These are phyloP conservation scores for Fabriciana adippe DNA, from an alignment of 2,888 invertebrate species.

Conservation along the genomic window DNA sequence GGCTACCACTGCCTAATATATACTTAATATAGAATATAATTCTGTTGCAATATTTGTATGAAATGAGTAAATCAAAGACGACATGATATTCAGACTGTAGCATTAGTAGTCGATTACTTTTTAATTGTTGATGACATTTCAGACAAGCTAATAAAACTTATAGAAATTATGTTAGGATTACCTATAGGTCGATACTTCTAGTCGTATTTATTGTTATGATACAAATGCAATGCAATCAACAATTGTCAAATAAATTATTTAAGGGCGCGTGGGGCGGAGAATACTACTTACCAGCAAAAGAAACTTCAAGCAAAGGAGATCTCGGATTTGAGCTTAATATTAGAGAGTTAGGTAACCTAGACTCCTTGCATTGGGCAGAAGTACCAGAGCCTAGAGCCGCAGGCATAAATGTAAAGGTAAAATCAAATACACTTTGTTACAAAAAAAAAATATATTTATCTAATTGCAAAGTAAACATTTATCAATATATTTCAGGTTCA, in stretches of 20 bases:
- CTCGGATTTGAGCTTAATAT: slow-evolving; percentile 42
- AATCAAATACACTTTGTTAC: background rate
- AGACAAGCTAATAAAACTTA: too few relatives aligned
- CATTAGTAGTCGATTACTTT: too few relatives aligned
- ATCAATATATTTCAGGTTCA: slow-evolving; percentile 48
- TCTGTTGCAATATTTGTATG: too few relatives aligned
- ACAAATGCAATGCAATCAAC: background rate
- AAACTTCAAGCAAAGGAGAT: slow-evolving; percentile 28
- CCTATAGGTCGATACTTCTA: background rate
- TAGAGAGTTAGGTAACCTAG: slow-evolving; percentile 47
- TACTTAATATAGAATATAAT: too few relatives aligned
- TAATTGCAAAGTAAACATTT: background rate
- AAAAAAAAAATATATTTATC: background rate
- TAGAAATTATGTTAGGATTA: too few relatives aligned
- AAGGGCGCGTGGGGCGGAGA: slow-evolving; percentile 52
- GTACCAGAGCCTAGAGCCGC: slow-evolving; percentile 34
- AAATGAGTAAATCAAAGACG: too few relatives aligned
- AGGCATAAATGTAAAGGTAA: slow-evolving; percentile 55
- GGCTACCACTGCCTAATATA: too few relatives aligned
- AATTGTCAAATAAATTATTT: background rate
- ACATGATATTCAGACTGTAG: too few relatives aligned
- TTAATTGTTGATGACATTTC: too few relatives aligned
- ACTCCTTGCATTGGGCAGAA: slow-evolving; percentile 56
- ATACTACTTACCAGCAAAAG: slow-evolving; percentile 46
- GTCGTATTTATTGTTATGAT: background rate